These are phyloP conservation scores for Agapornis canus DNA, from an alignment of 2,797 vertebrate species.

Conservation along the genomic window DNA sequence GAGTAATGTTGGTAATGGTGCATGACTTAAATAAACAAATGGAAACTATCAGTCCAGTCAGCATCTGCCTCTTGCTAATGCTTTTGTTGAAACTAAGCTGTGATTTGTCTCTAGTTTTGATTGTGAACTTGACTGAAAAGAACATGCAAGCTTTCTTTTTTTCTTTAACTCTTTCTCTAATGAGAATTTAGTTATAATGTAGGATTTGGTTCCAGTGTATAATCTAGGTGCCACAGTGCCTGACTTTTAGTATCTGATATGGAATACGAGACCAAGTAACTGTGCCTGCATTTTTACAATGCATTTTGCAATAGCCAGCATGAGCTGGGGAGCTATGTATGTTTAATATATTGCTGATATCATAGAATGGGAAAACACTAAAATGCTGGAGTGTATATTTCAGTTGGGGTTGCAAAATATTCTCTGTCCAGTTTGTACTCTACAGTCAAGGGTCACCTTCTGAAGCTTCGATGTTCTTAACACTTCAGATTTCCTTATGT, in stretches of 20 bases:
- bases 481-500: neutral
- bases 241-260: neutral
- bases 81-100: constrained; percentile 41
- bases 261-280: neutral
- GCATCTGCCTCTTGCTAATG: constrained; percentile 32
- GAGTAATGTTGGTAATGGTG: constrained; percentile 13
- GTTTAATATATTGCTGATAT: neutral
- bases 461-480: neutral
- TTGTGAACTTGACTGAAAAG: constrained; percentile 3
- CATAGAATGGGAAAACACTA: neutral
- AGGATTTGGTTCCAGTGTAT: neutral
- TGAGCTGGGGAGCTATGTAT: neutral
- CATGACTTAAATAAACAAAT: constrained; percentile 48
- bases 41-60: constrained; percentile 54
- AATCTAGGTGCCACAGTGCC: neutral
- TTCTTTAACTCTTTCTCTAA: accelerated
- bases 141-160: neutral
- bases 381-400: neutral
- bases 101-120: constrained; percentile 2
- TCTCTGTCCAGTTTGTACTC: neutral
- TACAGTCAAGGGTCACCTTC: neutral
- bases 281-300: neutral
- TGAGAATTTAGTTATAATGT: neutral
- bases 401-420: neutral
- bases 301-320: accelerated